phyloP scores from a whole-genome alignment of 2,113 vertebrate genomes.

The Piprites chloris region DNA sequence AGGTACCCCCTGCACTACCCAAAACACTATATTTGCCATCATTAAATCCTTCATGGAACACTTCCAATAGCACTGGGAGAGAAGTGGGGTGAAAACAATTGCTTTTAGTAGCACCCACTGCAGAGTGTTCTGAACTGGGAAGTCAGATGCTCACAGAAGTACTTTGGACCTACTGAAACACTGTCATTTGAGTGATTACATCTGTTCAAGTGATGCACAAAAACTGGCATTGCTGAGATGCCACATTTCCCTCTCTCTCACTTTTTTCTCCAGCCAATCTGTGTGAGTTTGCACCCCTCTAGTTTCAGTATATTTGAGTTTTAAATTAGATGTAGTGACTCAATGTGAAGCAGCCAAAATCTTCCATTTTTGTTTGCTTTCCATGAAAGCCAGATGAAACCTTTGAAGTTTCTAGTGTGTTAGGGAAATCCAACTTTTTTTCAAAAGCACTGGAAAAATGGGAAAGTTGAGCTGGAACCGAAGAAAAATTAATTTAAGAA shows the following conservation, averaged over 20 bases:
- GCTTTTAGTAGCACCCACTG: neutral
- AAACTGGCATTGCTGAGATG: neutral
- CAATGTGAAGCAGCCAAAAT: neutral
- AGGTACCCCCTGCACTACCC: neutral
- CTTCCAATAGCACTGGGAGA: neutral
- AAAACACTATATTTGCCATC: neutral
- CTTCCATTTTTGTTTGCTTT: neutral
- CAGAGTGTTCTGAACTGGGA: neutral
- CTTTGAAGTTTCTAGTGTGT: neutral
- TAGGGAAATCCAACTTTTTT: neutral
- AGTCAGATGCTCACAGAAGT: neutral
- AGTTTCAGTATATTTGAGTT: neutral
- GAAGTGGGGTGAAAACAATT: neutral
- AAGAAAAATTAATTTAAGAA: neutral
- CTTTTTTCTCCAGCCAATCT: rapidly evolving
- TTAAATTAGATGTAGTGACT: neutral
- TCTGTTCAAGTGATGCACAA: neutral
- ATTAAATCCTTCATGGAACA: neutral
- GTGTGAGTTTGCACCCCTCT: constrained; percentile 50
- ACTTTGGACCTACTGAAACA: constrained; percentile 27
- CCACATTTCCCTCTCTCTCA: neutral
- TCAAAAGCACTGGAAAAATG: neutral
- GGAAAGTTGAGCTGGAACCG: neutral
- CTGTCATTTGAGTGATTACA: constrained; percentile 65
- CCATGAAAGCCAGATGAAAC: neutral